Evolutionary conservation across 2,797 vertebrate genomes (phyloP), one percentile per base, ranked within the genome.

Genomic region (Margarornis squamiger): DNA sequence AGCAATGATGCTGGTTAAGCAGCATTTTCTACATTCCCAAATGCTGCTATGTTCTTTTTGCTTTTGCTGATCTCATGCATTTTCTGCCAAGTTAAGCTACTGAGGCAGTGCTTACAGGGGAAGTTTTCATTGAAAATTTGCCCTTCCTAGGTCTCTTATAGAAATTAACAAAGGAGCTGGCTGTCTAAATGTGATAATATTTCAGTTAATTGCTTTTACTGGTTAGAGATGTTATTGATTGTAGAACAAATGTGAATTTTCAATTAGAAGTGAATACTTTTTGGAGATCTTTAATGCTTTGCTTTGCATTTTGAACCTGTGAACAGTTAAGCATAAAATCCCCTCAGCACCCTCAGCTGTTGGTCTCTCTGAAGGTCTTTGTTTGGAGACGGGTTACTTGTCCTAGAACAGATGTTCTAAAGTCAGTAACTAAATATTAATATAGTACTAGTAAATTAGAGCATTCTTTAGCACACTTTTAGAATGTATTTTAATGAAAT

Each of bases 51-150:
- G 67, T 89, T 96, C 78, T 93, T 94, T 87, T 67, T 89, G 73
- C 80, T 95, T 97, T 96, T 98, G 97, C 97, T 98, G 97, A 98
- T 96, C 94, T 92, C 43, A 74, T 77, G 84, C 41, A 49, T 97
- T 97, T 98, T 96, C 59, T 96, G 90, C 92, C 95, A 98, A 96
- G 46, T 91, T 92, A 87, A 95, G 80, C 36, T 83, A 91, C 84
- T 21, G 17, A 95, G 54, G 86, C 52, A 88, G 57, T 85, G 81
- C 46, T 77, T 77, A 29, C 18, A 88, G 75, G 90, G 87, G 87
- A 97, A 77, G 30, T 30, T 94, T 92, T 91, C 24, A 43, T 34
- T 74, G 52, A 84, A 92, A 93, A 77, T 17, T 14, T 6, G 93
- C 27, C 17, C 29, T 94, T 89, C 51, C 83, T 80, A 86, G 20